Percentiles rank a stretch among this genome's conserved stretches.
Evolutionary conservation across 2,113 vertebrate genomes (phyloP).

Genomic region (Cyphomyrus discorhynchus): DNA sequence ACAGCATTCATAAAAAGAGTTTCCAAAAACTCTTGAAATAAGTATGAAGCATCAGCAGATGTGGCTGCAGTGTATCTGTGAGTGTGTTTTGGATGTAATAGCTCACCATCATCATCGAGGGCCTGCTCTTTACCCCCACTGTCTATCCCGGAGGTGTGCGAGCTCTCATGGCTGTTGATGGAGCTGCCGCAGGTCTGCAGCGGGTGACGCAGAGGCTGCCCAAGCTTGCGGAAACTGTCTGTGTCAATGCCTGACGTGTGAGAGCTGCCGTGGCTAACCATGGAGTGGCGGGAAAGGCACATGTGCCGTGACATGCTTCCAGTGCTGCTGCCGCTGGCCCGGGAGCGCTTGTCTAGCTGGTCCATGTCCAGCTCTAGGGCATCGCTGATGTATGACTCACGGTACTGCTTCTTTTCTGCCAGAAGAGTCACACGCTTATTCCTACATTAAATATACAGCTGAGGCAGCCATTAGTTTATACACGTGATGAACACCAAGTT

Average conservation of each 20-base stretch:
- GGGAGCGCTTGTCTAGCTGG: conserved; percentile 83
- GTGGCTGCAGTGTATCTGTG: not conserved
- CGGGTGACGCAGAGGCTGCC: conserved; percentile 64
- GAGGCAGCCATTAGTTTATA: not conserved
- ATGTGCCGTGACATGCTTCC: conserved; percentile 81
- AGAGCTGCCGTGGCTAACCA: conserved; percentile 86
- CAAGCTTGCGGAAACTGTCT: conserved; percentile 65
- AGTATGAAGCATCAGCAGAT: not conserved
- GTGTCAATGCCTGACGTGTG: conserved; percentile 92
- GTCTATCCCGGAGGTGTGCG: conserved; percentile 90
- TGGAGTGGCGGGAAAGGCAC: conserved; percentile 83
- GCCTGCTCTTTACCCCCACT: conserved; percentile 85
- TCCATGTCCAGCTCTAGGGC: conserved; percentile 93
- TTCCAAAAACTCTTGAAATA: not conserved
- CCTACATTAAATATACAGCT: not conserved
- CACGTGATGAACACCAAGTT: not conserved
- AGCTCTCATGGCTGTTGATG: conserved; percentile 88
- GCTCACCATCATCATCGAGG: conserved; percentile 85
- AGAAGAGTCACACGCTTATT: not conserved
- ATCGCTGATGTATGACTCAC: conserved; percentile 97
- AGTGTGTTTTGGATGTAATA: not conserved
- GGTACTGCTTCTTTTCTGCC: conserved; percentile 95
- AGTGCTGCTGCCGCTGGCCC: conserved; percentile 86
- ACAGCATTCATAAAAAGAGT: not conserved
- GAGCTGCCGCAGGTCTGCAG: conserved; percentile 87